A percentile compares a stretch with the other conserved stretches of the same genome.
These are phyloP conservation scores for Onychomys leucogaster DNA, from an alignment of 2,797 vertebrate species.

Conservation along the genomic window DNA sequence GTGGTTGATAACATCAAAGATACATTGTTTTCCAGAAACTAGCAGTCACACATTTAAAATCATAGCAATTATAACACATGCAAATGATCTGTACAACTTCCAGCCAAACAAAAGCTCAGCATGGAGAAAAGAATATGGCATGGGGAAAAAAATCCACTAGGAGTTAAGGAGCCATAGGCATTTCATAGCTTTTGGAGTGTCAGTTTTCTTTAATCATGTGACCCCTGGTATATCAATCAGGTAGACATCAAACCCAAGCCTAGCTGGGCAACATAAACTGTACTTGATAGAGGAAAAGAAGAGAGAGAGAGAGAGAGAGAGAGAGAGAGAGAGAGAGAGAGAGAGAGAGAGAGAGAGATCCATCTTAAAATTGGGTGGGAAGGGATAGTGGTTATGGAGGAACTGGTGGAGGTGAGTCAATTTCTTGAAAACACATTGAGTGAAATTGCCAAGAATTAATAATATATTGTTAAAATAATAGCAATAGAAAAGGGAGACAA, in stretches of 20 bases:
- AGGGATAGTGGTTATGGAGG: background rate
- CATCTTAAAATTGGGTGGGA: background rate
- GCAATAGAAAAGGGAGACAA: background rate
- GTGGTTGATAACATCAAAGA: background rate
- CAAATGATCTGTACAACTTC: background rate
- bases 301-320: accelerated
- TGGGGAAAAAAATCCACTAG: background rate
- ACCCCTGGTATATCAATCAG: background rate
- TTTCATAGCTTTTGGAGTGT: background rate
- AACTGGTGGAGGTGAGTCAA: background rate
- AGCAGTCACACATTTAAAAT: background rate
- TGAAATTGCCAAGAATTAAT: background rate
- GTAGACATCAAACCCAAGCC: background rate
- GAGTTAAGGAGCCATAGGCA: too few relatives aligned
- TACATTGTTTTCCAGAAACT: background rate
- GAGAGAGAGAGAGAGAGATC: too few relatives aligned
- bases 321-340: accelerated
- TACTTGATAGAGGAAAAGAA: accelerated
- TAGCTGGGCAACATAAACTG: background rate
- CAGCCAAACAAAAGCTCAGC: too few relatives aligned
- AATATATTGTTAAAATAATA: background rate
- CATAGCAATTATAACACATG: background rate
- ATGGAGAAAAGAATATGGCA: background rate
- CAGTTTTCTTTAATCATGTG: background rate
- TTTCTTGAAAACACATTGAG: background rate